A percentile compares a stretch with the other conserved stretches of the same genome.
Evolutionary conservation across 1,140 invertebrate species (phyloP).

Genomic region (Drosophila tristis): DNA sequence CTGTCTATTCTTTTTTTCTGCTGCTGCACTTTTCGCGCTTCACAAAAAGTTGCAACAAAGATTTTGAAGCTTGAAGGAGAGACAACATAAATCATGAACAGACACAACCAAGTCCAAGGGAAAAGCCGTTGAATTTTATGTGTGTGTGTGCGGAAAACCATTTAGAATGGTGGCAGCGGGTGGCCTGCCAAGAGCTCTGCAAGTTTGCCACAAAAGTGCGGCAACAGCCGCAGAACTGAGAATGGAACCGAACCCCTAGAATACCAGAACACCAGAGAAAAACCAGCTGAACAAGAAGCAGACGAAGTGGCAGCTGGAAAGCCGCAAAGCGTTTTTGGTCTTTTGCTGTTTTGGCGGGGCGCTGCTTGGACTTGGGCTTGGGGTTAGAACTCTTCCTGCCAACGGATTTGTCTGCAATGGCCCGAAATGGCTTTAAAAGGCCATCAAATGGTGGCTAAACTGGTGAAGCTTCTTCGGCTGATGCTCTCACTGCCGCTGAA

Average conservation of each 20-base stretch:
- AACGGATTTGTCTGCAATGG: slow-evolving; percentile 40
- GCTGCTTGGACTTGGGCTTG: slow-evolving; percentile 14
- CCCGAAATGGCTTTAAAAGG: slow-evolving; percentile 72
- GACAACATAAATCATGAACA: slow-evolving; percentile 80
- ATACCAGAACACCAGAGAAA: slow-evolving; percentile 12
- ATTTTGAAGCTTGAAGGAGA: slow-evolving; percentile 38
- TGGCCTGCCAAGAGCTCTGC: slow-evolving; percentile 21
- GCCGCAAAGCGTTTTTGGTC: slow-evolving; percentile 68
- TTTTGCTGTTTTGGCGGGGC: slow-evolving; percentile 44
- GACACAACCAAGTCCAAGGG: slow-evolving; percentile 52
- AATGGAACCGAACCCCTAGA: not conserved
- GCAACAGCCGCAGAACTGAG: slow-evolving; percentile 30
- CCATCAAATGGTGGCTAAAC: slow-evolving; percentile 71
- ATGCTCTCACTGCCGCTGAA: no score
- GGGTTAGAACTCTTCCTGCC: slow-evolving; percentile 54
- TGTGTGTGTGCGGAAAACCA: slow-evolving; percentile 46
- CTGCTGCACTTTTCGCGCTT: slow-evolving; percentile 35
- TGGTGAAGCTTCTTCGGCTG: slow-evolving; percentile 45
- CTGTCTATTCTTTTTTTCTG: not conserved
- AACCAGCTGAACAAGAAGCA: slow-evolving; percentile 37
- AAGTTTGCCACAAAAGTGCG: slow-evolving; percentile 53
- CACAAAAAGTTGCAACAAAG: slow-evolving; percentile 16
- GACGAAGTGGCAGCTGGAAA: slow-evolving; percentile 41
- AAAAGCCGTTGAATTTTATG: slow-evolving; percentile 2
- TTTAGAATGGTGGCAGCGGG: slow-evolving; percentile 21